Percentiles rank a stretch among this genome's conserved stretches.
Evolutionary conservation across 2,797 vertebrate species (phyloP).

Genomic region (Pitangus sulphuratus): DNA sequence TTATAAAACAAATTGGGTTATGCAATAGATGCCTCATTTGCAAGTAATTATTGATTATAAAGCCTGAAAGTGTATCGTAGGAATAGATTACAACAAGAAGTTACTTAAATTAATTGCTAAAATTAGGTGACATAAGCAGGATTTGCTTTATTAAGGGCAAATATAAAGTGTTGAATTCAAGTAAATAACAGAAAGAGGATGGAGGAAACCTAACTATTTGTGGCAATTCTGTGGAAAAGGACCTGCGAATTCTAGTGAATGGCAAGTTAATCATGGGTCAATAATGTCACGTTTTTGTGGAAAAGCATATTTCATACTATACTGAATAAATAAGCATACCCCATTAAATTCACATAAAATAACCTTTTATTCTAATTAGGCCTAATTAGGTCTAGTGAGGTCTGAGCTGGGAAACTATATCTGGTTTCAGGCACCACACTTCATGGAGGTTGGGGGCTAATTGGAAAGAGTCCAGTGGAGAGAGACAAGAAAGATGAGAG

Average conservation of each 20-base stretch:
- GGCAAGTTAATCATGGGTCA: not conserved
- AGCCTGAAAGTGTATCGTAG: not conserved
- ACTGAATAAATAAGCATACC: constrained; percentile 16
- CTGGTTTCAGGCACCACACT: constrained; percentile 13
- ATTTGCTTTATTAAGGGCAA: not conserved
- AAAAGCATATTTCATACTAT: constrained; percentile 8
- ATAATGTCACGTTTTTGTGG: not conserved
- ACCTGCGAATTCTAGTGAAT: not conserved
- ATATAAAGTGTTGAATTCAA: not conserved
- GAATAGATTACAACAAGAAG: not conserved
- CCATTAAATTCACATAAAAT: not conserved
- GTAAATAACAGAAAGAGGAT: not conserved
- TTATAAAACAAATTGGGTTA: not conserved
- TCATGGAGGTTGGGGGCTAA: not conserved
- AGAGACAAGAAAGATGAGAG: constrained; percentile 53
- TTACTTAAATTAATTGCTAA: not conserved
- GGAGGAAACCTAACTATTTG: not conserved
- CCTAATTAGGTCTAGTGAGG: constrained; percentile 1
- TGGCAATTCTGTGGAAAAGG: not conserved
- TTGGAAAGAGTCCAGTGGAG: constrained; percentile 22
- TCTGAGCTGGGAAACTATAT: not conserved
- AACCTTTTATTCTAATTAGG: constrained; percentile 16
- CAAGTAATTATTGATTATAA: not conserved
- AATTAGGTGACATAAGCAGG: not conserved
- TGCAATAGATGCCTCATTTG: not conserved